phyloP scores from a whole-genome alignment of 2,113 vertebrate genomes.

The Mormyrus iriodes region DNA sequence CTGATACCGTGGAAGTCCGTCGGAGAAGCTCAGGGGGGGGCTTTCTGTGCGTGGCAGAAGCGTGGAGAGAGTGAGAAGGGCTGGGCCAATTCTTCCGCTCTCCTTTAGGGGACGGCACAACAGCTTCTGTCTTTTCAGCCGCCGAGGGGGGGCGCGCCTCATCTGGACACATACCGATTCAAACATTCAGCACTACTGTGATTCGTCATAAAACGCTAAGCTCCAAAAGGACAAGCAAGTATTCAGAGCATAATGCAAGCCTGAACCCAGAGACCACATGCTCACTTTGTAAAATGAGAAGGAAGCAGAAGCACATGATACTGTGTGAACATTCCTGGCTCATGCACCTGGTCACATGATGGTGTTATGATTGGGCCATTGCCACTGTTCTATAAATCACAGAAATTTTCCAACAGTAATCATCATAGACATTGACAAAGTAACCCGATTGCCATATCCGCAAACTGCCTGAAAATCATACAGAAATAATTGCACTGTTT shows the following conservation, averaged over 20 bases:
- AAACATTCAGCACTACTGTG: neutral
- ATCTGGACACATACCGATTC: constrained; percentile 51
- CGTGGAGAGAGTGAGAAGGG: constrained; percentile 67
- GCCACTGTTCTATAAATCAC: neutral
- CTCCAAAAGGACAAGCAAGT: neutral
- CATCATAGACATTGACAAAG: neutral
- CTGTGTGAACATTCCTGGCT: constrained; percentile 20
- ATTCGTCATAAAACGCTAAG: neutral
- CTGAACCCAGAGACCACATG: neutral
- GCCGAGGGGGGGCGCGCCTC: constrained; percentile 64
- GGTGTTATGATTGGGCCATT: constrained; percentile 26
- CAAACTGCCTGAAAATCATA: neutral
- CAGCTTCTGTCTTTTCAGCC: constrained; percentile 66
- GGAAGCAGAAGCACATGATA: constrained; percentile 1
- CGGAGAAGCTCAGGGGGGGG: constrained; percentile 68
- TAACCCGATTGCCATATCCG: neutral
- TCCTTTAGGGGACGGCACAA: constrained; percentile 62
- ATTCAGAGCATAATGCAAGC: neutral
- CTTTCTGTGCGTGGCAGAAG: constrained; percentile 68
- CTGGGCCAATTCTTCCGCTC: constrained; percentile 73
- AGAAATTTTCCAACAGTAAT: neutral
- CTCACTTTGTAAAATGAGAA: neutral
- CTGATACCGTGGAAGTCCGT: constrained; percentile 72
- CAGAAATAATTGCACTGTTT: neutral
- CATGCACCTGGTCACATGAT: constrained; percentile 43